Conservation (phyloP, 1,140 invertebrate genomes). For the Drosophila equinoxialis region DNA sequence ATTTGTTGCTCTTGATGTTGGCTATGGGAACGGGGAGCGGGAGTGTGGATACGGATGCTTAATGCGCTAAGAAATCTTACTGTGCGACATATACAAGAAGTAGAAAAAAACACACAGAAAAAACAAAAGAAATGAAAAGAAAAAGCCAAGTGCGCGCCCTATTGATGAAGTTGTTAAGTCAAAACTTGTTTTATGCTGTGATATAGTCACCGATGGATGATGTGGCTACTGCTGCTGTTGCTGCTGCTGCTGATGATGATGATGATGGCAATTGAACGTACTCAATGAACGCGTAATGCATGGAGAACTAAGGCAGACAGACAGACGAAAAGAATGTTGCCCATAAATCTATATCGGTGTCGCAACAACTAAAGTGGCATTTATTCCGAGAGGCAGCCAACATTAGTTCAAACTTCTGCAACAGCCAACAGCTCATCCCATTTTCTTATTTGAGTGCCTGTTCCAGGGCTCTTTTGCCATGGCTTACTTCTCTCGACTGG, state of each 20-base stretch:
- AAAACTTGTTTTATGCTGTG: constrained; percentile 55
- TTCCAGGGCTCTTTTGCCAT: neutral
- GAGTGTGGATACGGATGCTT: constrained; percentile 28
- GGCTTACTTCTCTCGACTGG: constrained; percentile 31
- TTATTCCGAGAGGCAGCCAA: constrained; percentile 24
- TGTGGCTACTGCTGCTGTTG: no score
- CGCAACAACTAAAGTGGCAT: constrained; percentile 34
- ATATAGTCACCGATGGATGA: constrained; percentile 25
- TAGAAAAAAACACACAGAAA: neutral
- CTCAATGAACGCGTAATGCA: constrained; percentile 30
- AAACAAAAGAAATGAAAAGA: neutral
- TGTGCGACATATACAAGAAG: constrained; percentile 37
- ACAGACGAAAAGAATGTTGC: constrained; percentile 33
- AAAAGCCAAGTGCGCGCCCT: constrained; percentile 51
- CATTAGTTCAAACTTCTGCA: constrained; percentile 63
- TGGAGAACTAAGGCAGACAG: constrained; percentile 28
- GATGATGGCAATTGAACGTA: constrained; percentile 60
- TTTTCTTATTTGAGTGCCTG: neutral
- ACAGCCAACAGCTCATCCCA: constrained; percentile 47
- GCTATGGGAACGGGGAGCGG: no score
- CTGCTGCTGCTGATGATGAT: constrained; percentile 21
- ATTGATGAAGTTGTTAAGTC: constrained; percentile 77
- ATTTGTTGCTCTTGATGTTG: constrained; percentile 45
- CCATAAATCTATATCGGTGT: constrained; percentile 74
- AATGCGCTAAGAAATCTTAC: constrained; percentile 74